phyloP scores from a whole-genome alignment of 2,797 vertebrate species.

The Sebastes variabilis region DNA sequence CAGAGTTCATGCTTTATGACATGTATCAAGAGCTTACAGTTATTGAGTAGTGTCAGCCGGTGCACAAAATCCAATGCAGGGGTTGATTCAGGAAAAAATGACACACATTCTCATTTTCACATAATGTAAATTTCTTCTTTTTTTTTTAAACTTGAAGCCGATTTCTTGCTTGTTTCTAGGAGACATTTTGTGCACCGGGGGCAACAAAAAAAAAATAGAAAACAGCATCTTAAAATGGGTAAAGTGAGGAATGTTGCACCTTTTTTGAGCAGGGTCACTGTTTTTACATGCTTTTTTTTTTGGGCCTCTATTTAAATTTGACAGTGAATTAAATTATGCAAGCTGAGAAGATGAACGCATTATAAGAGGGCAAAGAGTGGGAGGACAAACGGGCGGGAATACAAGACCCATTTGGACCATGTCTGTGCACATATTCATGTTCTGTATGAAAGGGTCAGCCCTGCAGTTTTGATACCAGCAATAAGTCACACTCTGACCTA shows the following conservation, averaged over 20 bases:
- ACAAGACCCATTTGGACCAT: constrained; percentile 37
- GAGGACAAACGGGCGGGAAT: constrained; percentile 55
- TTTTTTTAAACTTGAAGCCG: not conserved
- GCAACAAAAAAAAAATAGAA: not conserved
- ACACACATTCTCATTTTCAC: constrained; percentile 25
- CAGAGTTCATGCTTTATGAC: constrained; percentile 83
- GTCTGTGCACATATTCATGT: constrained; percentile 35
- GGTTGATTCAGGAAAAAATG: constrained; percentile 19
- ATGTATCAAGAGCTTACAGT: constrained; percentile 78
- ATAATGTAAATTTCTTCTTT: not conserved
- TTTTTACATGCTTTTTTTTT: constrained; percentile 25
- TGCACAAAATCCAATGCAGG: constrained; percentile 48
- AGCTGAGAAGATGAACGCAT: constrained; percentile 35
- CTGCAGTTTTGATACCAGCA: constrained; percentile 27
- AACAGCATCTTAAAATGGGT: not conserved
- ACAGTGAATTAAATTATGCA: constrained; percentile 58
- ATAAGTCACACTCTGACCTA: constrained; percentile 38
- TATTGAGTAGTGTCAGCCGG: constrained; percentile 72
- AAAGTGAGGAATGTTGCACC: not conserved
- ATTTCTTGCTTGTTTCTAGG: constrained; percentile 3
- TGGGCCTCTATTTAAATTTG: constrained; percentile 37
- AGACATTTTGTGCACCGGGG: not conserved
- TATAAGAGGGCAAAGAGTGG: constrained; percentile 50
- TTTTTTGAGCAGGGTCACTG: constrained; percentile 26
- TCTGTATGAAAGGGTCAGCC: constrained; percentile 53